Evolutionary conservation across 2,797 vertebrate species (phyloP).

Genomic region (Okamejei kenojei): DNA sequence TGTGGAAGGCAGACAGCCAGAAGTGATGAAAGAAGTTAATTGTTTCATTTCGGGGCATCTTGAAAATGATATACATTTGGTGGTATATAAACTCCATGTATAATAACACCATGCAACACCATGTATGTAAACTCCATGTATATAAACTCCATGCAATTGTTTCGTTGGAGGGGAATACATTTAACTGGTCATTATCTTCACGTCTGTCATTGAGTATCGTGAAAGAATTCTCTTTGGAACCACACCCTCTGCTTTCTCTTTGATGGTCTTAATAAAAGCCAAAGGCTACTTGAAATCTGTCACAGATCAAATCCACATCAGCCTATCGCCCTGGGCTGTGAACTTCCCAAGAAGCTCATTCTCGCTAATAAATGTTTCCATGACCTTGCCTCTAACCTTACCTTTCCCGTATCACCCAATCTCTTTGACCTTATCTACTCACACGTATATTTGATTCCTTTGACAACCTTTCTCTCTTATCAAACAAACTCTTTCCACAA

Average conservation of each 20-base stretch:
- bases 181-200: not conserved
- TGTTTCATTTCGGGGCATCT: too few relatives aligned
- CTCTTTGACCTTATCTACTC: not conserved
- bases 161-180: not conserved
- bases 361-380: not conserved
- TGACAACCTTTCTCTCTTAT: not conserved
- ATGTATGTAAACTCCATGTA: not conserved
- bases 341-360: not conserved
- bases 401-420: not conserved
- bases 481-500: not conserved
- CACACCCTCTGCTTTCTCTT: not conserved
- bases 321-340: not conserved
- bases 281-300: not conserved
- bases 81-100: too few relatives aligned
- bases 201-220: not conserved
- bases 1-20: too few relatives aligned
- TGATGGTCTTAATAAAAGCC: not conserved
- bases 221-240: not conserved
- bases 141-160: not conserved
- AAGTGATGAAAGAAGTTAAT: too few relatives aligned
- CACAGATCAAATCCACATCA: not conserved
- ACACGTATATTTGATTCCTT: not conserved
- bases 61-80: too few relatives aligned
- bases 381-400: not conserved
- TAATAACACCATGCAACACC: too few relatives aligned